Evolutionary conservation across 2,113 vertebrate species (phyloP).

Genomic region (Brienomyrus longianalis): DNA sequence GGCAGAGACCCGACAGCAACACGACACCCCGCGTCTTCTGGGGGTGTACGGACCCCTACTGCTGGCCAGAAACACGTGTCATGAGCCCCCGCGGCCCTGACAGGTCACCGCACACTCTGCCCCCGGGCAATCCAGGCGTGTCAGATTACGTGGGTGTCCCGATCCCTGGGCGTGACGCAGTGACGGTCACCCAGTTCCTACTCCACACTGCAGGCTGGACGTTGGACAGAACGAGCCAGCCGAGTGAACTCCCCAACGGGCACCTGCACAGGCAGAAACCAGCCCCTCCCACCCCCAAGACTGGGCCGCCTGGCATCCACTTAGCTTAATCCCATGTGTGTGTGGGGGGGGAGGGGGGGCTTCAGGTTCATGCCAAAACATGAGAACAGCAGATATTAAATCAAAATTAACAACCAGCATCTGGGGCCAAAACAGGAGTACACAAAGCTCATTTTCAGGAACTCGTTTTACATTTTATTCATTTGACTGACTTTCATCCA

Average conservation of each 20-base stretch:
- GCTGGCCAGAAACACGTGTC: not conserved
- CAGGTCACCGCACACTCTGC: too few relatives aligned
- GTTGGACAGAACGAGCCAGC: not conserved
- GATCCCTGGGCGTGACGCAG: not conserved
- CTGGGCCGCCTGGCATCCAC: not conserved
- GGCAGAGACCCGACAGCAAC: not conserved
- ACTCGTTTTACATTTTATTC: not conserved
- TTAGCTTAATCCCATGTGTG: not conserved
- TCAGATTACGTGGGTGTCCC: not conserved
- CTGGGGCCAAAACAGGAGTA: not conserved
- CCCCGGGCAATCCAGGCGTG: not conserved
- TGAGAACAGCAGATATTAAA: not conserved
- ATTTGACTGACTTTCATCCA: not conserved
- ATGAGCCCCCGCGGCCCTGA: not conserved
- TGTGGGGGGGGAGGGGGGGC: too few relatives aligned
- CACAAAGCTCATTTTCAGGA: not conserved
- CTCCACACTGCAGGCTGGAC: not conserved
- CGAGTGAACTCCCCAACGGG: not conserved
- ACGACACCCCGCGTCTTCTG: not conserved
- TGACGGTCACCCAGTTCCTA: not conserved
- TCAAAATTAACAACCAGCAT: not conserved
- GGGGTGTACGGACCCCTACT: not conserved
- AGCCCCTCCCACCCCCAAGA: too few relatives aligned
- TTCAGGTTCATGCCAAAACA: not conserved
- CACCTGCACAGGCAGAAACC: too few relatives aligned